A percentile compares a stretch with the other conserved stretches of the same genome.
phyloP scores from a whole-genome alignment of 2,113 vertebrate genomes.

The Meleagris gallopavo region DNA sequence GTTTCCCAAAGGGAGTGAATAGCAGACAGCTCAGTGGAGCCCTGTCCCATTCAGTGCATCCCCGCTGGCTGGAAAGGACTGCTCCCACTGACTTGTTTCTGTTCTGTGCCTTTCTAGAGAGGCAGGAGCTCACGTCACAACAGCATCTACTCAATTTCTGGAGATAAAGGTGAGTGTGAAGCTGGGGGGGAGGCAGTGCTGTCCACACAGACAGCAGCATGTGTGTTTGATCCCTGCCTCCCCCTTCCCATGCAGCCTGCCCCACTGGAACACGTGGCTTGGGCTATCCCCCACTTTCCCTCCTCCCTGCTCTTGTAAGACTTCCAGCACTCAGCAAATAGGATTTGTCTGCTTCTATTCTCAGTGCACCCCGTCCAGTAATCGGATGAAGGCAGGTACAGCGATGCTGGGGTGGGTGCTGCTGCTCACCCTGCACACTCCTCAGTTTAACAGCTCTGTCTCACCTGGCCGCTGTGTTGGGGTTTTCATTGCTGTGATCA shows the following conservation, averaged over 20 bases:
- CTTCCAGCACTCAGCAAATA: slow-evolving; percentile 14
- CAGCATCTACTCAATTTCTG: slow-evolving; percentile 47
- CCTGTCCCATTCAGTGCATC: not conserved
- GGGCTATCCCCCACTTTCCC: not conserved
- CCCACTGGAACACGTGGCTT: accelerated
- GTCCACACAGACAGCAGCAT: accelerated
- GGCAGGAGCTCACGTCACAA: slow-evolving; percentile 54
- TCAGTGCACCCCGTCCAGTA: not conserved
- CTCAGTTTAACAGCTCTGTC: accelerated
- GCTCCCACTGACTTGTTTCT: not conserved
- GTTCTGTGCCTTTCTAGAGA: not conserved
- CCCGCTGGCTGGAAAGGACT: not conserved
- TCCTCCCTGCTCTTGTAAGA: accelerated
- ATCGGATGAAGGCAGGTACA: not conserved
- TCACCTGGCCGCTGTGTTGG: accelerated
- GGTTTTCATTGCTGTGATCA: accelerated
- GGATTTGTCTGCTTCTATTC: slow-evolving; percentile 45
- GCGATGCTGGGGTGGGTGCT: not conserved
- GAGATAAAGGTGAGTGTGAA: slow-evolving; percentile 55
- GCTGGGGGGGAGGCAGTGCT: not conserved
- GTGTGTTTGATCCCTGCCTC: not conserved
- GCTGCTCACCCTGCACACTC: not conserved
- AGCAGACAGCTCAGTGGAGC: not conserved
- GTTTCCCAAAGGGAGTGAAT: not conserved
- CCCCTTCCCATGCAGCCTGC: not conserved